Evolutionary conservation across 2,888 invertebrate genomes (phyloP).

Genomic region (Lochmaea crataegi): DNA sequence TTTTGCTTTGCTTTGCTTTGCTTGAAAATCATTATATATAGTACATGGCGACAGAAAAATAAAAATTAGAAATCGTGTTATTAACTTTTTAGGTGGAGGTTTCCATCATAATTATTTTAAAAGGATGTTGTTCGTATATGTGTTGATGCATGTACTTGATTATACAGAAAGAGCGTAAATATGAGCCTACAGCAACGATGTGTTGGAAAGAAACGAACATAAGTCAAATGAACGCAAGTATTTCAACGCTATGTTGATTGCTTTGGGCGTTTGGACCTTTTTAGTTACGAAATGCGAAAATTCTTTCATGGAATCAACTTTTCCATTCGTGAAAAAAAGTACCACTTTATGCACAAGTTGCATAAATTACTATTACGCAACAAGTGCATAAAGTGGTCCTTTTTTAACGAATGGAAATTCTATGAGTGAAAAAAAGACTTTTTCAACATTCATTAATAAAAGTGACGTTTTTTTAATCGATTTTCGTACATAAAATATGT

Average conservation of each 20-base stretch:
- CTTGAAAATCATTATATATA: constrained; percentile 25
- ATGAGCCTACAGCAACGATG: neutral
- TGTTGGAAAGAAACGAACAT: neutral
- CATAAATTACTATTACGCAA: too few species aligned
- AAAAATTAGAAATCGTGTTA: constrained; percentile 2
- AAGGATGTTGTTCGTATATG: neutral
- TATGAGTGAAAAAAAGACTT: too few species aligned
- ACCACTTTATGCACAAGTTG: too few species aligned
- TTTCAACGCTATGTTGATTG: neutral
- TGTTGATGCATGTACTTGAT: constrained; percentile 1
- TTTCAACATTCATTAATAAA: too few species aligned
- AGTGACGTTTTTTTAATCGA: too few species aligned
- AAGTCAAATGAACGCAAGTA: neutral
- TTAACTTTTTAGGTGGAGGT: neutral
- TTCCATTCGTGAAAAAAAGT: too few species aligned
- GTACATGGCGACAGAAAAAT: neutral
- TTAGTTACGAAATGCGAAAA: neutral
- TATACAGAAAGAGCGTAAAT: neutral
- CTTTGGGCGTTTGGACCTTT: neutral
- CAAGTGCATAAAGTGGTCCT: too few species aligned
- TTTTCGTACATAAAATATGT: too few species aligned
- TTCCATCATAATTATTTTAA: neutral
- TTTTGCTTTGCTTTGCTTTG: constrained; percentile 24
- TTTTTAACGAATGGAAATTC: too few species aligned
- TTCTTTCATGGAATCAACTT: too few species aligned